A percentile compares a stretch with the other conserved stretches of the same genome.
phyloP scores from a whole-genome alignment of 2,113 vertebrate genomes.

The Rhinogobius similis region DNA sequence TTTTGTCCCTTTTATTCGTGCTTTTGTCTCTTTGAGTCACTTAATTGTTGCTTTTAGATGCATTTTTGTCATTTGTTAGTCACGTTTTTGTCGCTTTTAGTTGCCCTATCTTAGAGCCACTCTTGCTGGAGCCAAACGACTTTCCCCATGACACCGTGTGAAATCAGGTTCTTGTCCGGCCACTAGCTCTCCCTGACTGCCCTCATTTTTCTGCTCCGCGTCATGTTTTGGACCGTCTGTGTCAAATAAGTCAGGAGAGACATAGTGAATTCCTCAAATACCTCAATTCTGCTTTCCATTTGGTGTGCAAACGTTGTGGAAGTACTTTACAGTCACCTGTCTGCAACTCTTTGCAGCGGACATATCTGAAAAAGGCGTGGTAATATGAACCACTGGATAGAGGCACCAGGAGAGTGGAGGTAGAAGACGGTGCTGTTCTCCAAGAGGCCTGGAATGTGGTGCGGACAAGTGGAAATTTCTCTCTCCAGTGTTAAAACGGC shows the following conservation, averaged over 20 bases:
- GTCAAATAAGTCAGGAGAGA: conserved; percentile 48
- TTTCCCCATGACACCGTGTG: conserved; percentile 20
- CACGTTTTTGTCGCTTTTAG: too few relatives aligned
- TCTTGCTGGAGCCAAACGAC: conserved; percentile 2
- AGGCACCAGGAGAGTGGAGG: conserved; percentile 30
- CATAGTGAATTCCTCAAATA: conserved; percentile 59
- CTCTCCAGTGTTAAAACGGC: conserved; percentile 68
- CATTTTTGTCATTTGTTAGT: too few relatives aligned
- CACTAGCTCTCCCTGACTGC: conserved; percentile 4
- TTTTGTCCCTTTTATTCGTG: too few relatives aligned
- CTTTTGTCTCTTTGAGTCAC: too few relatives aligned
- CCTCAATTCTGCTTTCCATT: conserved; percentile 38
- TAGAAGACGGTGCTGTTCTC: conserved; percentile 44
- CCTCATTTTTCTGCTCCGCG: conserved; percentile 17
- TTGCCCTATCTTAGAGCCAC: conserved; percentile 25
- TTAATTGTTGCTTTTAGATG: too few relatives aligned
- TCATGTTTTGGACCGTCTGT: conserved; percentile 58
- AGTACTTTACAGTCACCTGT: conserved; percentile 26
- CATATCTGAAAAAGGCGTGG: conserved; percentile 34
- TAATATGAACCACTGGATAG: conserved; percentile 15
- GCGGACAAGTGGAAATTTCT: conserved; percentile 74
- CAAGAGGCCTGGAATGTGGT: conserved; percentile 61
- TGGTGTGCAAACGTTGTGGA: conserved; percentile 9
- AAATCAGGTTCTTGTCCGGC: conserved; percentile 23
- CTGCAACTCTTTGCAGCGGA: conserved; percentile 25